Conservation (phyloP, 1,140 invertebrate genomes). For the Lepidurus arcticus region DNA sequence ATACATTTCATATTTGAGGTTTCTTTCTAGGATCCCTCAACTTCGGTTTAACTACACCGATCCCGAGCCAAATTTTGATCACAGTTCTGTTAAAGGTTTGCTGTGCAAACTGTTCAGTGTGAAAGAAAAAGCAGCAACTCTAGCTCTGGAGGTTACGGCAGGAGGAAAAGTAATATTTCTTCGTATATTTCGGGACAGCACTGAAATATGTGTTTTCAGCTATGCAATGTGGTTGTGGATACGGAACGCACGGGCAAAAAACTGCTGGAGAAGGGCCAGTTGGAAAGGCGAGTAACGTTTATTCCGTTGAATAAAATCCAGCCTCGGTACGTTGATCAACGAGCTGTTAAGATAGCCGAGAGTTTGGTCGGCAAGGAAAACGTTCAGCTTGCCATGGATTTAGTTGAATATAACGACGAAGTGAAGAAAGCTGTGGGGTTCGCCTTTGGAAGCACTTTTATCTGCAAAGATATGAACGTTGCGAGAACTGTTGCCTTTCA, state of each 20-base stretch:
- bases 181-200: neutral
- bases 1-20: constrained; percentile 31
- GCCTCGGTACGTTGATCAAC: constrained; percentile 54
- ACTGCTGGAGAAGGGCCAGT: constrained; percentile 71
- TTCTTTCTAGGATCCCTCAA: constrained; percentile 54
- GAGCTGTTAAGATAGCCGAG: constrained; percentile 62
- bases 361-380: constrained; percentile 71
- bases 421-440: constrained; percentile 74
- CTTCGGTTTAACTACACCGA: constrained; percentile 68
- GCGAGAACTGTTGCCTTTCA: constrained; percentile 77
- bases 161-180: constrained; percentile 64
- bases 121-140: constrained; percentile 62
- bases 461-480: constrained; percentile 72
- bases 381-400: constrained; percentile 71
- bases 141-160: constrained; percentile 77
- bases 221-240: constrained; percentile 89
- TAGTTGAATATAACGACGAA: constrained; percentile 68
- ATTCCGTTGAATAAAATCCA: constrained; percentile 90
- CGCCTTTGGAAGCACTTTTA: constrained; percentile 79
- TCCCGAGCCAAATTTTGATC: constrained; percentile 71
- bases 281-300: constrained; percentile 70
- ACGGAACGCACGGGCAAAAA: constrained; percentile 76
- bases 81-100: constrained; percentile 66
- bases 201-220: constrained; percentile 49
- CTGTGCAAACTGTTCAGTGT: constrained; percentile 68